Base-by-base conservation (phyloP, 2,888 invertebrate genomes). In the Ophioninae sp. region DNA sequence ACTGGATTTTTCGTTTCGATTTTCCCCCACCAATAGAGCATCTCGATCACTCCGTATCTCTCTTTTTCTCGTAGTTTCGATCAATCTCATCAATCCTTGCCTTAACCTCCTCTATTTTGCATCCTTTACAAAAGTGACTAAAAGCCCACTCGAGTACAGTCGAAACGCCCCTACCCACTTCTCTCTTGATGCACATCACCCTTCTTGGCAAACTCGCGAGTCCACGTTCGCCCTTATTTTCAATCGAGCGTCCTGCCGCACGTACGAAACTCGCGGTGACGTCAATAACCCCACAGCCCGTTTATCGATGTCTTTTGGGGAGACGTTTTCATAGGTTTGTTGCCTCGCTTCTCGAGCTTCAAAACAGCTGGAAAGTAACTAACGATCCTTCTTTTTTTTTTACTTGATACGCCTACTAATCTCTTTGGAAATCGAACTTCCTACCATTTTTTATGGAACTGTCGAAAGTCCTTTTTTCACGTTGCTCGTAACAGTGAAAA, bases 321-420 rank as follows among this genome's bases (percentile, higher is more conserved):
- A 85, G 83, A 83, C 79, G 81, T 83, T 83, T 83, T 81, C 74
- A 83, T 83, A 77, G 81, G 73, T 80, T 77, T 73, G 80, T 83
- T 80, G 59, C 79, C 65, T 23, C 68, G 75, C 87, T 88, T 88
- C 30, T 87, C 86, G 85, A 82, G 58, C 71, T 82, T 79, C 75
- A 84, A 84, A 10, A 83, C 84, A 84, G 85, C 86, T 82, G 87
- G 87, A 89, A 88, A 89, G 88, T 88, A 88, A 90, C 88, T 89
- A 87, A 87, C 87, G 85, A 56, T 79, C 80, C 56, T 85, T 86
- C 85, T 79, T 76, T 83, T 79, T 78, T 72, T 37, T 63, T 51
- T 20, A 0, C 65, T 30, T 3, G 30, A 30, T 30, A 30, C 23
- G 2, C 75, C 22, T 71, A 79, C 82, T 82, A 74, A 84, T 85